Conservation (phyloP, 2,113 vertebrate species). For the Chitala chitala region DNA sequence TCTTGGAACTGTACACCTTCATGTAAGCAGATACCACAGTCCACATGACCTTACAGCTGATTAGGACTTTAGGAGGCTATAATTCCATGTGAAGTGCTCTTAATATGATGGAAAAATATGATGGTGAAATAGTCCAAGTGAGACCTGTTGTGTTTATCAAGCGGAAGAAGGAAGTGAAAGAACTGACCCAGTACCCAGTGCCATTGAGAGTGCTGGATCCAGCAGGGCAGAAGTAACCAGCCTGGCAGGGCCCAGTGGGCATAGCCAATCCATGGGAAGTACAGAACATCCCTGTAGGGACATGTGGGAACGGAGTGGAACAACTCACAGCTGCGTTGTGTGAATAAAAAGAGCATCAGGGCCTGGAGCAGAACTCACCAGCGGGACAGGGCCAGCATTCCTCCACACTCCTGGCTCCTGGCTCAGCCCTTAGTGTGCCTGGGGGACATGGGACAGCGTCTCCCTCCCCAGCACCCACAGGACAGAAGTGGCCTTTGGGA, state of each 20-base stretch:
- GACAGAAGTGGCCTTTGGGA: slow-evolving; percentile 73
- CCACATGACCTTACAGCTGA: no score
- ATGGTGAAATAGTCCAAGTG: no score
- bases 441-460: slow-evolving; percentile 67
- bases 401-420: slow-evolving; percentile 53
- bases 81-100: no score
- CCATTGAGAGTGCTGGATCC: slow-evolving; percentile 70
- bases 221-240: slow-evolving; percentile 70
- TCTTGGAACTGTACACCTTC: no score
- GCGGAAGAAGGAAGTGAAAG: no score
- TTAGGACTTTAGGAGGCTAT: no score
- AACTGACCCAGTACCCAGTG: slow-evolving; percentile 13
- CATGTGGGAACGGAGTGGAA: not conserved
- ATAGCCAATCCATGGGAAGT: slow-evolving; percentile 63
- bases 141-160: no score
- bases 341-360: no score
- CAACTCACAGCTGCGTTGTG: no score
- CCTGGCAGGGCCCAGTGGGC: slow-evolving; percentile 73
- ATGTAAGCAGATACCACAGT: no score
- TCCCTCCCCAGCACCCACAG: slow-evolving; percentile 58
- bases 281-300: slow-evolving; percentile 79
- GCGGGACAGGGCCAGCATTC: slow-evolving; percentile 75
- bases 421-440: slow-evolving; percentile 68
- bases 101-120: no score
- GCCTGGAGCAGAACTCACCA: slow-evolving; percentile 52